Evolutionary conservation across 1,140 invertebrate species (phyloP).

Genomic region (Drosophila equinoxialis): DNA sequence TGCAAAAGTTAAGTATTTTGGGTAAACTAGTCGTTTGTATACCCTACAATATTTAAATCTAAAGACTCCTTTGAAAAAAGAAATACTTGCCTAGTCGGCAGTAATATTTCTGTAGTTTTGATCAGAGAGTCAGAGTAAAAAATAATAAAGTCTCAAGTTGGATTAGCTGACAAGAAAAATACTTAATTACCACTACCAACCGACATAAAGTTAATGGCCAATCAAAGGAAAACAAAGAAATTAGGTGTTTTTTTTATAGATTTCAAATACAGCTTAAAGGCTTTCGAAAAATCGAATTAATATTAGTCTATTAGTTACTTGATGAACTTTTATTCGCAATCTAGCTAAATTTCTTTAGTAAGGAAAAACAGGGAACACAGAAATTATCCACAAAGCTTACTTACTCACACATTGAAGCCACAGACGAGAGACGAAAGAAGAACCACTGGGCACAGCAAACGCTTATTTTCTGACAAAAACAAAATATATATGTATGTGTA

Average conservation of each 20-base stretch:
- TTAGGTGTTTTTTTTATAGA: no score
- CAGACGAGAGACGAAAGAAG: not conserved
- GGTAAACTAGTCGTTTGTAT: not conserved
- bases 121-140: no score
- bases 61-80: no score
- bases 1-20: not conserved
- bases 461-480: constrained; percentile 44
- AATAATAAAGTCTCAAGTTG: no score
- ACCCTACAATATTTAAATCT: not conserved
- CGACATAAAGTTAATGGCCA: no score
- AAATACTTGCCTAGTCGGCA: no score
- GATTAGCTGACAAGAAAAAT: no score
- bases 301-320: not conserved
- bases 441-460: constrained; percentile 37
- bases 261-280: no score
- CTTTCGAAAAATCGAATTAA: not conserved
- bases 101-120: no score
- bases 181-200: no score
- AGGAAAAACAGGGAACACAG: constrained; percentile 26
- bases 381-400: constrained; percentile 62
- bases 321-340: not conserved
- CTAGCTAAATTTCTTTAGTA: not conserved
- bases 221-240: no score
- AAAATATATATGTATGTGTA: constrained; percentile 28
- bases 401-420: constrained; percentile 68